A percentile compares a stretch with the other conserved stretches of the same genome.
Evolutionary conservation across 2,888 invertebrate species (phyloP).

Genomic region (Litoditis marina): DNA sequence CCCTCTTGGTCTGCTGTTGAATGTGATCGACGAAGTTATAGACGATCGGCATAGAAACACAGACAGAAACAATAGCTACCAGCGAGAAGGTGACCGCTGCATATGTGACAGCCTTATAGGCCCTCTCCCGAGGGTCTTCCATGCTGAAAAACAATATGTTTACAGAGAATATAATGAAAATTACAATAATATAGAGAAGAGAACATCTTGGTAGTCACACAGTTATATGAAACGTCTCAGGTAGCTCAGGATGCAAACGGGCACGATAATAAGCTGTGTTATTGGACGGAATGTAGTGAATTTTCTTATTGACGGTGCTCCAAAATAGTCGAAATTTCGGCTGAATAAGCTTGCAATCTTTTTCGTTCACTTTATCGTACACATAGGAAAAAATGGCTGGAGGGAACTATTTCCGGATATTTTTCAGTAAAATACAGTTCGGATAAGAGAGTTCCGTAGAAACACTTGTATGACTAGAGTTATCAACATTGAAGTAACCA

Average conservation of each 20-base stretch:
- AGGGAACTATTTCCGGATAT: too few species aligned
- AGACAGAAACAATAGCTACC: constrained; percentile 57
- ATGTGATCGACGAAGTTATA: constrained; percentile 61
- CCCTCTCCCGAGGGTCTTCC: constrained; percentile 57
- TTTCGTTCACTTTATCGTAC: too few species aligned
- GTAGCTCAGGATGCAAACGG: not conserved
- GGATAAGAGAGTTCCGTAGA: too few species aligned
- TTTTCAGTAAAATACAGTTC: too few species aligned
- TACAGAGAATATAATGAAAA: too few species aligned
- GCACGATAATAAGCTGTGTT: not conserved
- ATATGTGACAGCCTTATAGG: constrained; percentile 61
- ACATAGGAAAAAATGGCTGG: too few species aligned
- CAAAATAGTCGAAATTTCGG: too few species aligned
- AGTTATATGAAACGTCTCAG: not conserved
- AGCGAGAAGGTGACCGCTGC: constrained; percentile 60
- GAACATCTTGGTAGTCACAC: not conserved
- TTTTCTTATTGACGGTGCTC: not conserved
- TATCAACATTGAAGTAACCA: too few species aligned
- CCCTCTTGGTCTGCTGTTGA: constrained; percentile 58
- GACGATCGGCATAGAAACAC: constrained; percentile 61
- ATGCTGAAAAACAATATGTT: constrained; percentile 3
- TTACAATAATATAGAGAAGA: too few species aligned
- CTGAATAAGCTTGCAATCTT: too few species aligned
- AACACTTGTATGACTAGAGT: too few species aligned
- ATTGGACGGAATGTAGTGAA: not conserved